phyloP scores from a whole-genome alignment of 2,888 invertebrate species.

The Hemicrepidius hirtus region DNA sequence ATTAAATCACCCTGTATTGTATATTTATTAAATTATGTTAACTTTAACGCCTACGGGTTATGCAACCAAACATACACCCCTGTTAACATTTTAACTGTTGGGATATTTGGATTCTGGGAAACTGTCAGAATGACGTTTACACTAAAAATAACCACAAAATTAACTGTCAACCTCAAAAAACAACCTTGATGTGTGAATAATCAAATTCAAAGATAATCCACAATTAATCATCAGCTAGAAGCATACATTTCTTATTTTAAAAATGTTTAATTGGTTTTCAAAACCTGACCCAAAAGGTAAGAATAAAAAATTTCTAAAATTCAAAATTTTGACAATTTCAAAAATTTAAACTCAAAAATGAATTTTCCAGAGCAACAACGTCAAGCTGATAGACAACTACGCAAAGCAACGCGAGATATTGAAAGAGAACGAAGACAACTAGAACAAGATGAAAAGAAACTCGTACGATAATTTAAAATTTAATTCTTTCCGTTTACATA shows the following conservation, averaged over 20 bases:
- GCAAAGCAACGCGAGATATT: slow-evolving; percentile 88
- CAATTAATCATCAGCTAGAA: too few relatives aligned
- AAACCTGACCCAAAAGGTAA: slow-evolving; percentile 71
- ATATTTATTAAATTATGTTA: too few relatives aligned
- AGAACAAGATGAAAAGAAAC: slow-evolving; percentile 92
- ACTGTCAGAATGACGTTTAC: background rate
- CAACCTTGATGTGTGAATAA: background rate
- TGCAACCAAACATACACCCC: too few relatives aligned
- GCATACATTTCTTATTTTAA: background rate
- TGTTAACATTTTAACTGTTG: too few relatives aligned
- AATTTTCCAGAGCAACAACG: slow-evolving; percentile 84
- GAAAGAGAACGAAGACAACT: slow-evolving; percentile 87
- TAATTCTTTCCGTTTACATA: background rate
- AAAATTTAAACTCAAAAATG: background rate
- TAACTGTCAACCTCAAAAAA: background rate
- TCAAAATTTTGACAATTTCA: background rate
- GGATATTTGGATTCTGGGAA: too few relatives aligned
- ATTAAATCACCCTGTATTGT: too few relatives aligned
- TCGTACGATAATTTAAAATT: slow-evolving; percentile 80
- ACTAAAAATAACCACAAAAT: background rate
- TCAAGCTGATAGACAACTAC: slow-evolving; percentile 86
- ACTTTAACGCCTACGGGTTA: too few relatives aligned
- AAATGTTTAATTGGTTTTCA: slow-evolving; percentile 64
- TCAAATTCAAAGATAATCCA: background rate
- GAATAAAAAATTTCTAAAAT: background rate